A percentile compares a stretch with the other conserved stretches of the same genome.
phyloP scores from a whole-genome alignment of 2,113 vertebrate genomes.

The Mus musculus region GRCm39 chr1:190721501-190722000 shows the following conservation, averaged over 20 bases:
- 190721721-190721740: not conserved
- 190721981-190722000: not conserved
- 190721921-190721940: not conserved
- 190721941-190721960: not conserved
- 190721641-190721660: not conserved
- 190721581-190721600: not conserved
- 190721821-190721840: not conserved
- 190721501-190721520: not conserved
- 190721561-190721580: not conserved
- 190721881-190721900: not conserved
- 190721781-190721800: not conserved
- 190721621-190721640: not conserved
- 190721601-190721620: not conserved
- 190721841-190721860: fast-evolving
- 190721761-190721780: not conserved
- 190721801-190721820: not conserved
- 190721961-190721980: not conserved
- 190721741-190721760: not conserved
- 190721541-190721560: not conserved
- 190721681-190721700: not conserved
- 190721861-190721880: not conserved
- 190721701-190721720: not conserved
- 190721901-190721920: not conserved
- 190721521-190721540: not conserved
- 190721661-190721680: not conserved